Conservation (phyloP, 30 jellyfish, hydroid and myxozoan species). For the Aurelia sp. region DNA sequence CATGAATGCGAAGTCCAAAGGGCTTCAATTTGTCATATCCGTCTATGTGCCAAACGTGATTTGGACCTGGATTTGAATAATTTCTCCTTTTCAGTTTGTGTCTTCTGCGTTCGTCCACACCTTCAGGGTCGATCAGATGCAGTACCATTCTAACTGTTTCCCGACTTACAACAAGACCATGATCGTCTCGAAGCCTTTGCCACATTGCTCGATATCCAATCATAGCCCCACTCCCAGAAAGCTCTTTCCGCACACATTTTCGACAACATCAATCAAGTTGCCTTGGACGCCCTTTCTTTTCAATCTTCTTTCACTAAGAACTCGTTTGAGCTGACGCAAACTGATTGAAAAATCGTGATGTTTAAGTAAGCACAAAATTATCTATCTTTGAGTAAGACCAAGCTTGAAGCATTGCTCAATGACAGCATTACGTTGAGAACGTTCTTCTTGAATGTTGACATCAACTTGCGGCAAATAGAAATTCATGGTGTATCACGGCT, state of each 20-base stretch:
- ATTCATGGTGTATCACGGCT: background rate
- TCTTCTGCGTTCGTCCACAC: constrained; percentile 34
- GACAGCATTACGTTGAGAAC: constrained; percentile 7
- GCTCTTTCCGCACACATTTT: constrained; percentile 7
- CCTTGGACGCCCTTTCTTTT: constrained; percentile 23
- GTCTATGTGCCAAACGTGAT: constrained; percentile 52
- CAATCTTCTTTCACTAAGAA: background rate
- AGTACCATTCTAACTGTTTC: constrained; percentile 32
- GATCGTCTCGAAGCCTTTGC: constrained; percentile 6
- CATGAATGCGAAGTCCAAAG: constrained; percentile 32
- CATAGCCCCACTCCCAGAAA: constrained; percentile 29
- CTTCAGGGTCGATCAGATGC: constrained; percentile 39
- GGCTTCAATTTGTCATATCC: constrained; percentile 56
- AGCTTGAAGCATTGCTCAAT: constrained; percentile 11
- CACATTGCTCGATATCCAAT: constrained; percentile 45
- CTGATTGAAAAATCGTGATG: background rate
- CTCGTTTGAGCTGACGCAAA: constrained; percentile 8
- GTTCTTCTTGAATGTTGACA: background rate
- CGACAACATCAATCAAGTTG: constrained; percentile 4
- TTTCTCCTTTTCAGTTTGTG: constrained; percentile 24
- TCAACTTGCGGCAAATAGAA: constrained; percentile 15
- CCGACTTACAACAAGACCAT: constrained; percentile 32
- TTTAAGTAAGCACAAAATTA: background rate
- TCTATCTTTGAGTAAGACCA: constrained; percentile 9
- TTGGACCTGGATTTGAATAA: constrained; percentile 30